These are phyloP conservation scores for Pseudochirops corinnae DNA, from an alignment of 2,797 vertebrate genomes.

Conservation along the genomic window DNA sequence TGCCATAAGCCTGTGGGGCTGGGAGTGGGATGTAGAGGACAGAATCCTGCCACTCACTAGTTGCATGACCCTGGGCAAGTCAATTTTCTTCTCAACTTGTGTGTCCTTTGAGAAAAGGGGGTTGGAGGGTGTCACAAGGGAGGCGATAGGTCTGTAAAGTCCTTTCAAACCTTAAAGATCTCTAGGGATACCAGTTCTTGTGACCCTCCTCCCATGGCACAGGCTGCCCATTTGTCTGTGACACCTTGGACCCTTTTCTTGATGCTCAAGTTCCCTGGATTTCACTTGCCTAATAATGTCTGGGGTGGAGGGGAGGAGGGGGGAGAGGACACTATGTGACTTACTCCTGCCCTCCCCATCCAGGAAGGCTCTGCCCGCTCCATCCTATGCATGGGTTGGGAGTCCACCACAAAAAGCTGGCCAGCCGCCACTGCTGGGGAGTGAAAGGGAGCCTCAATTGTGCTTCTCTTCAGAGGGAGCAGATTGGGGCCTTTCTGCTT, in stretches of 20 bases:
- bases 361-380: not conserved
- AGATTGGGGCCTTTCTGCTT: not conserved
- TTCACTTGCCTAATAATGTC: not conserved
- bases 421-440: not conserved
- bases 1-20: not conserved
- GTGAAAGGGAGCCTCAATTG: not conserved
- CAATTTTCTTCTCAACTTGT: not conserved
- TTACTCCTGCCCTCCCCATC: not conserved
- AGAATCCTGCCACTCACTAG: fast-evolving
- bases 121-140: not conserved
- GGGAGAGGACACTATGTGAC: not conserved
- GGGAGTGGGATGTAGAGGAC: not conserved
- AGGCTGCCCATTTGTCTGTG: not conserved
- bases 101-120: not conserved
- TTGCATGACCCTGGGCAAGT: not conserved
- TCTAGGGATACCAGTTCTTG: not conserved
- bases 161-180: not conserved
- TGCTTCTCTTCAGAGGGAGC: not conserved
- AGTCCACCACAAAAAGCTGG: not conserved
- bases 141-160: not conserved
- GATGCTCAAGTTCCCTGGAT: not conserved
- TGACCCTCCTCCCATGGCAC: not conserved
- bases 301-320: too few species aligned
- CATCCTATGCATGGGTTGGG: not conserved
- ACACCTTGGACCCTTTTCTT: not conserved